Evolutionary conservation across 2,797 vertebrate species (phyloP), one percentile per base, ranked within the genome.

Genomic region (Sparus aurata): DNA sequence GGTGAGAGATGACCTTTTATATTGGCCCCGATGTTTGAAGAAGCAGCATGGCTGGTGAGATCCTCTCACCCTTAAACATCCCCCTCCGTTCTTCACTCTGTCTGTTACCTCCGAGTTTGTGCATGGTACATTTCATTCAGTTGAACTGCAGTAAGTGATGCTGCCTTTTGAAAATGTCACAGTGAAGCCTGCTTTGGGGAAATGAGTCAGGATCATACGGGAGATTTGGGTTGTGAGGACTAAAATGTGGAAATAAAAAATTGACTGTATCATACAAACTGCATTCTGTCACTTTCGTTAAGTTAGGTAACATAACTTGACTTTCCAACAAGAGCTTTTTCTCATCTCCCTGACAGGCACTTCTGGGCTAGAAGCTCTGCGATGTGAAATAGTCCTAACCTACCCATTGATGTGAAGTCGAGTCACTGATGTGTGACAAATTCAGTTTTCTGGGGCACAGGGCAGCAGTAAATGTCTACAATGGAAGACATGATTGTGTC

Each of bases 1-100:
- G 69, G 61, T 72, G 73, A 77, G 69, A 63, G 43, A 69, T 85
- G 88, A 91, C 87, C 87, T 91, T 91, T 85, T 25, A 54, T 69
- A 79, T 52, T 77, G 72, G 69, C 73, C 64, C 60, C 77, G 10
- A 3, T 62, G 78, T 88, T 85, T 85, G 82, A 81, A 76, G 82
- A 87, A 58, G 65, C 60, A 66, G 20, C 34, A 20, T 15, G 46
- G 58, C 69, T 30, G 73, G 68, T 72, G 67, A 90, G 81, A 87
- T 88, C 58, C 57, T 83, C 77, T 83, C 85, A 76, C 73, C 77
- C 79, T 89, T 76, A 79, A 85, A 89, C 73, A 64, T 55, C 77
- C 60, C 43, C 3, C 62, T 84, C 43, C 1, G 53, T 61, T 79
- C 8, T 79, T 52, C 47, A 50, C 77, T 49, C 46, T 75, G 69